A percentile compares a stretch with the other conserved stretches of the same genome.
phyloP scores from a whole-genome alignment of 2,113 vertebrate genomes.

The Osmerus eperlanus region DNA sequence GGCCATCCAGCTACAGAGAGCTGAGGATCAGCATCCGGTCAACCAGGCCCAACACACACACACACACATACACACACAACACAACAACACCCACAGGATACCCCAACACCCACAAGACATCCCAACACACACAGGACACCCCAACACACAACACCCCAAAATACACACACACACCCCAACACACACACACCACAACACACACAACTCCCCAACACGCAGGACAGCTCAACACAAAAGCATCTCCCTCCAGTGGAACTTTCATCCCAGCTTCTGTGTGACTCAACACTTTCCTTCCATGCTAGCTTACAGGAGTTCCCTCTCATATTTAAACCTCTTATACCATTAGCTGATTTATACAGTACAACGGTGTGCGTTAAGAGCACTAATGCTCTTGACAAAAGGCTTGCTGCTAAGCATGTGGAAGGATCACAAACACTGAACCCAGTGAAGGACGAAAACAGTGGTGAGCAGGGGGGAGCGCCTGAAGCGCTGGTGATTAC shows the following conservation, averaged over 20 bases:
- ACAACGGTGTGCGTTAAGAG: neutral
- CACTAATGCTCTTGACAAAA: neutral
- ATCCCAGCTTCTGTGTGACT: no score
- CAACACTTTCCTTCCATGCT: neutral
- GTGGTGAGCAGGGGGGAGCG: conserved; percentile 20
- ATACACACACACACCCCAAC: no score
- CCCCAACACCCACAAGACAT: no score
- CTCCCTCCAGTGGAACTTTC: no score
- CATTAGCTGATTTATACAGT: neutral
- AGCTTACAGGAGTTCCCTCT: conserved; percentile 13
- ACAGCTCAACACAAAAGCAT: no score
- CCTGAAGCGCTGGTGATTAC: neutral
- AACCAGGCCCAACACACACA: conserved; percentile 11
- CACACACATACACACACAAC: neutral
- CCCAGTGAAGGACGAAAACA: conserved; percentile 18
- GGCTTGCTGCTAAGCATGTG: conserved; percentile 23
- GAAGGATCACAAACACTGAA: conserved; percentile 24
- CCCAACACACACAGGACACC: neutral
- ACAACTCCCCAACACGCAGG: no score
- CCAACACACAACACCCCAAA: no score
- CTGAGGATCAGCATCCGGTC: conserved; percentile 20
- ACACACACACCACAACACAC: no score
- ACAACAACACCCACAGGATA: neutral
- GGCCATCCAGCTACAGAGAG: conserved; percentile 11
- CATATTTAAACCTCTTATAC: conserved; percentile 26